Conservation (phyloP, 2,888 invertebrate species). For the Gibbula magus region DNA sequence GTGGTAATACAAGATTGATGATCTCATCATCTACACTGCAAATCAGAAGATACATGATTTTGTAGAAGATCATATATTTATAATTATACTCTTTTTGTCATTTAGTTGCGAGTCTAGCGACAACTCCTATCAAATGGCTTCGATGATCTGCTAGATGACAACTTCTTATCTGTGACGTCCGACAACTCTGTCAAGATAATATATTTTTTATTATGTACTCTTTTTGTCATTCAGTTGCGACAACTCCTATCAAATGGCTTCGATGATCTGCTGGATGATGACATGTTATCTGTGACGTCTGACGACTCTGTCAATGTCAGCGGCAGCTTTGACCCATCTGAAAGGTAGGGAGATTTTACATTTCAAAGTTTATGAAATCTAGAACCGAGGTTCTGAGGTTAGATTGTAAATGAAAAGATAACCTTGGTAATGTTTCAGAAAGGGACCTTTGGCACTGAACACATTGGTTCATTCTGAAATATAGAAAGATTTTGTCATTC, state of each 20-base stretch:
- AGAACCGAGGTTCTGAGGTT: too few species aligned
- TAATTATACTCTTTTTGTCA: constrained; percentile 14
- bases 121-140: constrained; percentile 66
- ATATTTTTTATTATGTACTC: neutral
- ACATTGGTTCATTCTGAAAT: too few species aligned
- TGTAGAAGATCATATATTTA: too few species aligned
- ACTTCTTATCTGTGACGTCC: constrained; percentile 55
- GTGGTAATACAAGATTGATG: too few species aligned
- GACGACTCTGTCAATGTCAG: constrained; percentile 35
- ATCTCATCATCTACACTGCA: too few species aligned
- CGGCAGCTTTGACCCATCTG: neutral
- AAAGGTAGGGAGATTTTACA: neutral
- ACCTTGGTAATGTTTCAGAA: too few species aligned
- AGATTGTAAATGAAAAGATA: too few species aligned
- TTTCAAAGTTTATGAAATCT: too few species aligned
- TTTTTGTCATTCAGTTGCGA: constrained; percentile 58
- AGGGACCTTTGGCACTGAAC: too few species aligned
- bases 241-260: constrained; percentile 66
- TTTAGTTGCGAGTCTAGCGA: constrained; percentile 65
- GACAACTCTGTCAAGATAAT: too few species aligned
- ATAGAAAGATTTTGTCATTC: too few species aligned
- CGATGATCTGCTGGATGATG: constrained; percentile 67
- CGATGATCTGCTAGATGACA: constrained; percentile 67
- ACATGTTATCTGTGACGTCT: constrained; percentile 61
- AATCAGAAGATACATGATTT: too few species aligned